Percentiles rank a stretch among this genome's conserved stretches.
phyloP scores from a whole-genome alignment of 2,888 invertebrate genomes.

The Cistogaster globosa region DNA sequence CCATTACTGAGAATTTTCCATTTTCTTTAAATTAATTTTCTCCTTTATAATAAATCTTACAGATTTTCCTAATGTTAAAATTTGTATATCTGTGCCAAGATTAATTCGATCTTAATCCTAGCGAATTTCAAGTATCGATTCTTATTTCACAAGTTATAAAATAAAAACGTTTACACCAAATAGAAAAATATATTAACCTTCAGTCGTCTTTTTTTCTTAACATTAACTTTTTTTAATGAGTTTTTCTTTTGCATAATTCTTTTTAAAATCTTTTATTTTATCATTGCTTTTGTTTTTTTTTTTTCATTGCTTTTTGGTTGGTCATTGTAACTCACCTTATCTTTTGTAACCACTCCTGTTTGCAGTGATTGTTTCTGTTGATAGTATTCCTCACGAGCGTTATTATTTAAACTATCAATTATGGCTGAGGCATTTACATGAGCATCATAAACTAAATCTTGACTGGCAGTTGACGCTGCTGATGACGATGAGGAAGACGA shows the following conservation, averaged over 20 bases:
- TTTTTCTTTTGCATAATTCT: neutral
- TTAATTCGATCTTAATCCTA: no score
- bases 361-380: constrained; percentile 72
- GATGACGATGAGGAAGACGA: constrained; percentile 5
- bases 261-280: neutral
- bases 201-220: neutral
- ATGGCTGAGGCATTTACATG: constrained; percentile 82
- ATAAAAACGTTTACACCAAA: no score
- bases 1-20: no score
- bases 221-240: no score
- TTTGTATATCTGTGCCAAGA: no score
- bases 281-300: neutral
- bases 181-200: no score
- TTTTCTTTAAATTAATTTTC: no score
- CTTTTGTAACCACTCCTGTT: constrained; percentile 66
- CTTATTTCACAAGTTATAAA: no score
- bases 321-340: constrained; percentile 59
- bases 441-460: constrained; percentile 80
- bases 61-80: no score
- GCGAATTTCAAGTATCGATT: no score
- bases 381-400: constrained; percentile 82
- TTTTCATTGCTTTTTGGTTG: neutral
- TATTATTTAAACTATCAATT: constrained; percentile 82
- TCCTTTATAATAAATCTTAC: no score
- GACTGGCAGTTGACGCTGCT: constrained; percentile 66